Evolutionary conservation across 1,140 invertebrate genomes (phyloP), one percentile per base, ranked within the genome.

Genomic region (Vanessa atalanta): DNA sequence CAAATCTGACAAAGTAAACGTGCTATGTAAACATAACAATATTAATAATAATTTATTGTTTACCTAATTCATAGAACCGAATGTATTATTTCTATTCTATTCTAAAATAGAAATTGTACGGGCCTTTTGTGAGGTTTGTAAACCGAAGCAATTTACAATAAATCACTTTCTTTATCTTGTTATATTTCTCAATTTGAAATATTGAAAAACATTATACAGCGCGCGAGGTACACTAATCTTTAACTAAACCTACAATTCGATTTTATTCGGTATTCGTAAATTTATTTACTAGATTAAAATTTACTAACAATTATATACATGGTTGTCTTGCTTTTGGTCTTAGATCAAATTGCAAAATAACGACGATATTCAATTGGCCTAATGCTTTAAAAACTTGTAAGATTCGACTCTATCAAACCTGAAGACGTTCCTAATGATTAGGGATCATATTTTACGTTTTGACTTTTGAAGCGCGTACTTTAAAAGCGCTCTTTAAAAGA

Each of bases 121-220:
- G 37, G 15, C 15, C 53, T 55, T 70, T 50, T 13, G 57, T 64
- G 60, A 55, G 26, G 67, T 66, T 70, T 75, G 57, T 78, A 73
- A 77, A 77, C 61, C 70, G 75, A 77, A 57, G 66, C 81, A 76
- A 79, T 81, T 79, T 79, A 75, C 75, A 73, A 75, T 79, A 81
- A 78, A 77, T 79, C 31, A 81, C 71, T 81, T 78, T 75, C 73
- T 75, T 75, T 75, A 75, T 75, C 73, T 68, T 65, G 60, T 47
- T 51, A 70, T 75, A 75, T 75, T 74, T 70, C 73, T 20, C 66
- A 69, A 70, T 74, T 70, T 75, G 68, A 75, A 60, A 50, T 75
- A 75, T 75, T 63, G 67, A 65, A 75, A 75, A 66, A 70, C 73
- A 75, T 75, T 75, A 75, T 53, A 65, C 51, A n/a, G 47, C 61